Base-by-base conservation (phyloP, 2,797 vertebrate genomes). In the Platyrinchus mystaceus region DNA sequence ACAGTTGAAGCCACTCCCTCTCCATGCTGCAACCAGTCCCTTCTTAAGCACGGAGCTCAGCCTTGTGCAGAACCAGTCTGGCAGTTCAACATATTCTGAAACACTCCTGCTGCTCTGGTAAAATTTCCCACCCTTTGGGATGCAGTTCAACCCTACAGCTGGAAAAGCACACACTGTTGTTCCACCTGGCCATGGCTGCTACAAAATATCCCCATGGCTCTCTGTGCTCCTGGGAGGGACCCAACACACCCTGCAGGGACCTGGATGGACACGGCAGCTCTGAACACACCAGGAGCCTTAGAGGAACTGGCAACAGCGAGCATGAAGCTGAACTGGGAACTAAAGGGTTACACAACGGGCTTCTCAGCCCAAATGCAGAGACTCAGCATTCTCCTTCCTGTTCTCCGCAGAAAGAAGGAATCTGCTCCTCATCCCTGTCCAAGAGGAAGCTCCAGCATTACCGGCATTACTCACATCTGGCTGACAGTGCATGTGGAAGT, bases 401-500 rank as follows among this genome's bases (percentile, higher is more conserved):
- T 63, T 69, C 76, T 46, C 46, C 28, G 41, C 47, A 46, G 79
- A 90, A 63, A 56, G 56, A 77, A 60, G 9, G 27, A 49, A 92
- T 37, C 87, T 32, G 56, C 69, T 83, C 55, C 81, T 75, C 34
- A 6, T 32, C 73, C 17, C 11, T 2, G 4, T 37, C 79, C 91
- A 75, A 93, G 83, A 92, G 95, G 91, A 95, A 95, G 91, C 3
- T 34, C 43, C 6, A 22, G 62, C 62, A 43, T 69, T 91, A 63
- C 89, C 82, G 84, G 84, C 60, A n/a, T 63, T 91, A 56, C 87
- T 94, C 92, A 93, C 96, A 96, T 87, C 83, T 95, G 91, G 91
- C 87, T 82, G 87, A 87, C 95, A 96, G 87, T 0, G 0, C 53
- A 7, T 7, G 68, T 4, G 23, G 63, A 44, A 87, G 67, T 7